These are phyloP conservation scores for Polyommatus iphigenia DNA, from an alignment of 2,888 invertebrate genomes.

Conservation along the genomic window DNA sequence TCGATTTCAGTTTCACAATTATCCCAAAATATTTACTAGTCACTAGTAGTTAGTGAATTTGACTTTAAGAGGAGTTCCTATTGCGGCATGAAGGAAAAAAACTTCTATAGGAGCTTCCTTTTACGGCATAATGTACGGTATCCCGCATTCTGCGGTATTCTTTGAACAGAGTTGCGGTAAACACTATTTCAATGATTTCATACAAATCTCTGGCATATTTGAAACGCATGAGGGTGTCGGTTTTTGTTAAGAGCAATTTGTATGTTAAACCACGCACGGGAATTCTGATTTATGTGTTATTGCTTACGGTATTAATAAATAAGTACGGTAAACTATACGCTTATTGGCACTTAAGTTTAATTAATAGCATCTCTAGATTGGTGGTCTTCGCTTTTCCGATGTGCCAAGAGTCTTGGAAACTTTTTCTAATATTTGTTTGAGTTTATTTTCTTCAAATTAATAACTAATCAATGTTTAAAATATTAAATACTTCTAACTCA, in stretches of 20 bases:
- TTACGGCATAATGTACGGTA: background rate
- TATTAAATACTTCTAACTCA: too few relatives aligned
- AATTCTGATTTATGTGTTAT: conserved; percentile 9
- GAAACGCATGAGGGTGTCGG: background rate
- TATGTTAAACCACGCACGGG: conserved; percentile 14
- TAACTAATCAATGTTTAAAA: too few relatives aligned
- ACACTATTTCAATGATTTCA: background rate
- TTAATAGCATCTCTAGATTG: background rate
- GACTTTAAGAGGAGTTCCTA: too few relatives aligned
- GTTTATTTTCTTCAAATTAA: background rate
- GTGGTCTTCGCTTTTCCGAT: background rate
- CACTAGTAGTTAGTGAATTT: too few relatives aligned
- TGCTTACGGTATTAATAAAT: conserved; percentile 1
- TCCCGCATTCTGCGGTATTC: background rate
- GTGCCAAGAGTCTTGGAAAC: background rate
- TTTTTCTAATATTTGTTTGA: background rate
- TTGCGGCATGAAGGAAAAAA: too few relatives aligned
- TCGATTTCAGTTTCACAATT: too few relatives aligned
- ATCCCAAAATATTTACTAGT: too few relatives aligned
- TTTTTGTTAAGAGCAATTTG: conserved; percentile 12
- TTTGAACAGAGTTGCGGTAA: background rate
- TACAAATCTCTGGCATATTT: background rate
- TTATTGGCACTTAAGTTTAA: conserved; percentile 14
- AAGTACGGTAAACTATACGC: conserved; percentile 12
- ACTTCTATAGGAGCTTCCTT: background rate